phyloP scores from a whole-genome alignment of 64 coral and sea anemone genomes.

The Pachyseris speciosa region DNA sequence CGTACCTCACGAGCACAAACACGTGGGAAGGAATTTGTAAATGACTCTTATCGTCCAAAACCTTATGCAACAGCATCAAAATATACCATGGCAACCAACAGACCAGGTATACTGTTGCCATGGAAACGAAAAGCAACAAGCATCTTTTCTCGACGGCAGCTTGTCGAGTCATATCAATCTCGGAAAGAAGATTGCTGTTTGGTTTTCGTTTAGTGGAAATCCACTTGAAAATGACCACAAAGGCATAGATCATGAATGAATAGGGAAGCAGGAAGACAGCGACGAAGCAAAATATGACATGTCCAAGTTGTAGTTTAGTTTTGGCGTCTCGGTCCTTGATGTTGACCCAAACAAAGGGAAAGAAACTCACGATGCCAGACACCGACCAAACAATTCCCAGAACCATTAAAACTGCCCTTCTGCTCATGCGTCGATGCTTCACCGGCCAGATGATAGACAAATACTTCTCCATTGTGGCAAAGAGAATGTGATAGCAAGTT shows the following conservation, averaged over 20 bases:
- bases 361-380: neutral
- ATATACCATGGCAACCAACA: slow-evolving; percentile 44
- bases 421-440: neutral
- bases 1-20: slow-evolving; percentile 45
- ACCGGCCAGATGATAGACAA: neutral
- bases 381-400: neutral
- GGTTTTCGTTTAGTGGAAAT: neutral
- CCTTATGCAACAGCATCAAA: neutral
- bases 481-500: slow-evolving; percentile 28
- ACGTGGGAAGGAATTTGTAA: neutral
- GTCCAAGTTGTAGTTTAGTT: neutral
- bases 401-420: neutral
- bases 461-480: slow-evolving; percentile 2
- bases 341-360: neutral
- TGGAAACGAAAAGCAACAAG: slow-evolving; percentile 11
- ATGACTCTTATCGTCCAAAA: neutral
- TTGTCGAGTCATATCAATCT: neutral
- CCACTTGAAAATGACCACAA: slow-evolving; percentile 8
- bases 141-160: slow-evolving; percentile 2
- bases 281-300: slow-evolving; percentile 5
- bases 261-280: slow-evolving; percentile 27
- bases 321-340: neutral
- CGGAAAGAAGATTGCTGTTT: neutral
- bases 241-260: slow-evolving; percentile 25
- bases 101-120: slow-evolving; percentile 21